Base-by-base conservation (phyloP, 2,113 vertebrate genomes). In the Ciconia stormi region DNA sequence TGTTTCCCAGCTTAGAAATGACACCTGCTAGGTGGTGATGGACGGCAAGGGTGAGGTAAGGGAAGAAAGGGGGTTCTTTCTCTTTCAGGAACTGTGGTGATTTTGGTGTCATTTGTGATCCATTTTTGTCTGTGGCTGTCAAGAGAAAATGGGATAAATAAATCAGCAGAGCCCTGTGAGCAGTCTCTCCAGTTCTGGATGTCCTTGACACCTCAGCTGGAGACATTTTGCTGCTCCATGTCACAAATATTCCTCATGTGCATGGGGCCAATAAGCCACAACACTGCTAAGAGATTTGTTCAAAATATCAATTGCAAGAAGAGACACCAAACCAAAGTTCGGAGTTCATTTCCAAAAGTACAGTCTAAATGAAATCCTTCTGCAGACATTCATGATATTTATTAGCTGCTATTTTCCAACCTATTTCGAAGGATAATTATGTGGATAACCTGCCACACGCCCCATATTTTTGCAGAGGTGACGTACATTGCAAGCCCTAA, bases 171-270 rank as follows among this genome's bases (percentile, higher is more conserved):
- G 10, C 7, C 27, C 44, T 73, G 23, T 29, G 32, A 93, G 19
- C 34, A 66, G 38, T 66, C 55, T 55, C n/a, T 82, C 15, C 67
- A 86, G 66, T 66, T 82, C 84, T 94, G 62, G 62, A 85, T 79
- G 89, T 63, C 86, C 89, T 86, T 73, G 78, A 80, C 50, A 73
- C 36, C 42, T 78, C 87, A 74, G 82, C 67, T 95, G 92, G 92
- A 94, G 71, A 85, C 49, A 61, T 66, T 95, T 93, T 93, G 62
- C 42, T 94, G 38, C 32, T 88, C 50, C 38, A 32, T 42, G 58
- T 96, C 74, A 85, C 87, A 95, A 90, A 90, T 93, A 85, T 55
- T 80, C n/a, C 27, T 95, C 27, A n/a, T 88, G 67, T 73, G 26
- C 0, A 0, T 38, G 76, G 30, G 50, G 38, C n/a, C 52, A 90